Base-by-base conservation (phyloP, 1,140 invertebrate species). In the Drosophila pandora region DNA sequence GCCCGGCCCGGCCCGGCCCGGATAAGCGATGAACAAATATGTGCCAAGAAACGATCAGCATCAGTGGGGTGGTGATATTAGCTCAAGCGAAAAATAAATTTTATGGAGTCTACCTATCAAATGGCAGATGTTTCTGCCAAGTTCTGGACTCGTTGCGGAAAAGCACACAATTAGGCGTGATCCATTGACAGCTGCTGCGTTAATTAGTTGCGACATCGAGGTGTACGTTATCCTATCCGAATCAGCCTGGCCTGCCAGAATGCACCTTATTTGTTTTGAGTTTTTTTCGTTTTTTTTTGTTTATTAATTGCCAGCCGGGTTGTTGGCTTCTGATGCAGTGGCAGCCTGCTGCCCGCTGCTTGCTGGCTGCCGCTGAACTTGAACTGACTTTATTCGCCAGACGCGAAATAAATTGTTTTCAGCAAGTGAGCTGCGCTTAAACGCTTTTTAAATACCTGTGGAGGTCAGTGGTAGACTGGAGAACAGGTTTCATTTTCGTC, bases 401-500 rank as follows among this genome's bases (percentile, higher is more conserved):
- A 52, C 60, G 45, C 48, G 21, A 34, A 70, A 75, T 61, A 79
- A 77, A 70, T 77, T 63, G 62, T 54, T 28, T 43, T 69, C 49
- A 71, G 58, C 76, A 74, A 79, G 63, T 72, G 25, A 73, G 61
- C 58, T 47, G 17, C 43, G 53, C 52, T 68, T 69, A 64, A 69
- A 60, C 50, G 60, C 72, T 62, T 64, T 64, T 79, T 47, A 60
- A 70, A 67, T 75, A 70, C 52, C 57, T 65, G 45, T 74, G 55
- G 76, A 79, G 80, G 80, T 84, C 80, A 84, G 73, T 84, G 80
- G 65, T 79, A 63, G 52, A 52, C 47, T 52, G 32, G 65, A 21
- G 53, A 83, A 84, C 80, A 65, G 76, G 80, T 84, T 84, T 83
- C 48, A 71, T 83, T 83, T 74, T 69, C 55, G 60, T 50, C 37